These are phyloP conservation scores for Panthera leo DNA, from an alignment of 2,113 vertebrate species.

Conservation along the genomic window DNA sequence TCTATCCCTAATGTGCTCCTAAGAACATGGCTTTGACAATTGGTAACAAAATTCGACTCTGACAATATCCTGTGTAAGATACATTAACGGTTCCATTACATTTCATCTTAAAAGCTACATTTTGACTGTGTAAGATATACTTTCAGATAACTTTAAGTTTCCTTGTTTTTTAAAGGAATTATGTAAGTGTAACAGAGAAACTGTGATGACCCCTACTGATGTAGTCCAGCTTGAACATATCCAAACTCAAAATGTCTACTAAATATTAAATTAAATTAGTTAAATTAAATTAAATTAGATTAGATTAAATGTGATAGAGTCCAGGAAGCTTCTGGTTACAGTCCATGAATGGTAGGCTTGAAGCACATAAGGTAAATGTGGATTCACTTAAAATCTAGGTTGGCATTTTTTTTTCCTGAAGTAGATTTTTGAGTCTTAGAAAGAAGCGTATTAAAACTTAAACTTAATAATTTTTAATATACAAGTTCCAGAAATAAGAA, in stretches of 20 bases:
- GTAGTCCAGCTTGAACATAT: background rate
- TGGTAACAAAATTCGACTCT: background rate
- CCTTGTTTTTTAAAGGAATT: background rate
- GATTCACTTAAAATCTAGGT: background rate
- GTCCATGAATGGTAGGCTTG: too few species aligned
- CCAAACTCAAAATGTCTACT: background rate
- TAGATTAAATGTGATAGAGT: background rate
- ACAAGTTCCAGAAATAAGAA: background rate
- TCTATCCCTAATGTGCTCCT: background rate
- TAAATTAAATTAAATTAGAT: background rate
- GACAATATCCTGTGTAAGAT: background rate
- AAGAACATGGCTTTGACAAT: background rate
- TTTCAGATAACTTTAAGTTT: background rate
- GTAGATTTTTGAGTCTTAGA: background rate
- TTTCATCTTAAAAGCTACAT: background rate
- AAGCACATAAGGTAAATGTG: background rate
- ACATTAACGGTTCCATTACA: background rate
- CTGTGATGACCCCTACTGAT: background rate
- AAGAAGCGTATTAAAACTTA: background rate
- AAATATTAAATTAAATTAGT: background rate
- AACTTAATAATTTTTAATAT: background rate
- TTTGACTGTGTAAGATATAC: background rate
- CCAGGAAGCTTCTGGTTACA: background rate
- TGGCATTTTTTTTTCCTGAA: background rate
- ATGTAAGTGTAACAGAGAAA: background rate